Conservation (phyloP, 2,113 vertebrate species). For the Egretta garzetta region DNA sequence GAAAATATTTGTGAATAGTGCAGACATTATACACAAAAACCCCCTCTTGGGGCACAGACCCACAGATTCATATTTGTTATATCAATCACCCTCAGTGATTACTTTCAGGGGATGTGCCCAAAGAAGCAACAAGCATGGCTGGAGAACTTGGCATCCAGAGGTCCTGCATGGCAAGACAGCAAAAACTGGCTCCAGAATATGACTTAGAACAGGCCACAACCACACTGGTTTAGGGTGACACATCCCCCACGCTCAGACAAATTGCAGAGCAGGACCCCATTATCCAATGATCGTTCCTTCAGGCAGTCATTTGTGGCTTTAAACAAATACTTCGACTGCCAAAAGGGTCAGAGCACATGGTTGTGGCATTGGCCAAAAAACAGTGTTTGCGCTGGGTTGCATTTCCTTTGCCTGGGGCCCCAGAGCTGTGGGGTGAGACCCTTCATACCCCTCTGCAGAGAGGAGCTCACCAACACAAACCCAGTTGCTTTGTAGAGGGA, state of each 20-base stretch:
- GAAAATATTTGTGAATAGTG: background rate
- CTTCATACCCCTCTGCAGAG: background rate
- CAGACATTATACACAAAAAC: background rate
- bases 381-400: background rate
- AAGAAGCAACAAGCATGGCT: background rate
- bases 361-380: background rate
- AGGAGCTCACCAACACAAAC: background rate
- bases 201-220: background rate
- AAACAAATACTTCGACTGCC: constrained; percentile 14
- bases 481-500: background rate
- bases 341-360: background rate
- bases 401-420: background rate
- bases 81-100: background rate
- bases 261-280: background rate
- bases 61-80: background rate
- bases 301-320: constrained; percentile 33
- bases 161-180: background rate
- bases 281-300: background rate
- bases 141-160: background rate
- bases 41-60: background rate
- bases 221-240: background rate
- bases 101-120: background rate
- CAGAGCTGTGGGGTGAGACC: background rate
- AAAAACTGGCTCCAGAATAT: background rate
- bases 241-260: background rate